Evolutionary conservation across 2,888 invertebrate species (phyloP).

Genomic region (Caenorhabditis japonica): DNA sequence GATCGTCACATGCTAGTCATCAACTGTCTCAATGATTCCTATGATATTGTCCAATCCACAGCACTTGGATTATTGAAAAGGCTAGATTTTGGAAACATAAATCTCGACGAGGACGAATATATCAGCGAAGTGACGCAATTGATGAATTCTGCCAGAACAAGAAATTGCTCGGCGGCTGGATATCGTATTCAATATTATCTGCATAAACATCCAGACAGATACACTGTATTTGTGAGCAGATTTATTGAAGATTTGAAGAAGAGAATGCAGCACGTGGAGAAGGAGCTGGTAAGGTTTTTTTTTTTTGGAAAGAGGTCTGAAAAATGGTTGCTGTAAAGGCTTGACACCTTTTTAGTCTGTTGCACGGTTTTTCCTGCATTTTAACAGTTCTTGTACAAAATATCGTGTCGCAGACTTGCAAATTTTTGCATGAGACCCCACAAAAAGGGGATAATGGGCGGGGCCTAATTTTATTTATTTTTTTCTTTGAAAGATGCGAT

Average conservation of each 20-base stretch:
- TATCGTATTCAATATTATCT: slow-evolving; percentile 52
- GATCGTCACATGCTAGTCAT: slow-evolving; percentile 37
- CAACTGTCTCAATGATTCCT: slow-evolving; percentile 59
- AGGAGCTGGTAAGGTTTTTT: slow-evolving; percentile 21
- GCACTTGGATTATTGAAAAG: slow-evolving; percentile 38
- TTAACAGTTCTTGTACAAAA: too few species aligned
- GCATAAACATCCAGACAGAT: slow-evolving; percentile 24
- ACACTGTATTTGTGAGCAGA: slow-evolving; percentile 5
- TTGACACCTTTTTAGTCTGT: too few species aligned
- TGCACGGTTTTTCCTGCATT: too few species aligned
- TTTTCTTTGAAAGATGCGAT: too few species aligned
- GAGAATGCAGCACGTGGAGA: background rate
- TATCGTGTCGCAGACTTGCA: too few species aligned
- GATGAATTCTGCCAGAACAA: slow-evolving; percentile 14
- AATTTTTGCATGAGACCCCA: too few species aligned
- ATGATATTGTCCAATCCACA: slow-evolving; percentile 52
- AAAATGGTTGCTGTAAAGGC: too few species aligned
- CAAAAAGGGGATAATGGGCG: too few species aligned
- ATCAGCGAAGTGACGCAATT: slow-evolving; percentile 7
- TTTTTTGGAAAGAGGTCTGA: too few species aligned
- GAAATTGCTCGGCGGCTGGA: slow-evolving; percentile 34
- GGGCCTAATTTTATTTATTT: too few species aligned
- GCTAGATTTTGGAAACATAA: slow-evolving; percentile 37
- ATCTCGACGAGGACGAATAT: slow-evolving; percentile 30
- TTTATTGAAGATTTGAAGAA: slow-evolving; percentile 10